A percentile compares a stretch with the other conserved stretches of the same genome.
phyloP scores from a whole-genome alignment of 2,113 vertebrate genomes.

The Sigmodon hispidus region DNA sequence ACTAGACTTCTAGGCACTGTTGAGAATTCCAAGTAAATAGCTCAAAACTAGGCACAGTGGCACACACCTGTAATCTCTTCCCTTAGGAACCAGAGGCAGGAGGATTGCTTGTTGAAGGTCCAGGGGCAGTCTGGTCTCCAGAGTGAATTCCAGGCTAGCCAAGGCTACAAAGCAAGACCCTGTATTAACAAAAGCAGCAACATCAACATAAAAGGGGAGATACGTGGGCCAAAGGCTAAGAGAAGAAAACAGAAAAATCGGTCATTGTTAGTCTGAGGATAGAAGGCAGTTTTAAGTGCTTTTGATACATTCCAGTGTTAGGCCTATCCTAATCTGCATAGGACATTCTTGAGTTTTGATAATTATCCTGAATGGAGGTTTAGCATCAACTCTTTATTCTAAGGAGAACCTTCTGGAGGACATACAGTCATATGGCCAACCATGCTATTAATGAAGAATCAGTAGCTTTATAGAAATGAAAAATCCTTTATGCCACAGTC shows the following conservation, averaged over 20 bases:
- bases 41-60: neutral
- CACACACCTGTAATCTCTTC: neutral
- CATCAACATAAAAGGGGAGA: neutral
- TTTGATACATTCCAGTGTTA: neutral
- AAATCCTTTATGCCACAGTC: accelerated
- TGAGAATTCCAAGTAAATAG: neutral
- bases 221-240: neutral
- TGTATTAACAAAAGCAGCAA: neutral
- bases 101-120: neutral
- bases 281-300: neutral
- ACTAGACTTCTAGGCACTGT: neutral
- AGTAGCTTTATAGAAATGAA: neutral
- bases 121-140: neutral
- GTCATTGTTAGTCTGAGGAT: neutral
- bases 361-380: neutral
- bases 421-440: neutral
- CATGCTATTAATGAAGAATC: neutral
- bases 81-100: neutral
- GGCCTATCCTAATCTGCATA: neutral
- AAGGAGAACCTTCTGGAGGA: neutral
- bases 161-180: neutral
- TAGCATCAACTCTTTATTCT: neutral
- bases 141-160: neutral
- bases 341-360: neutral
- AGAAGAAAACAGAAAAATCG: neutral